Conservation (phyloP, 1,140 invertebrate species). For the Psix sp. region DNA sequence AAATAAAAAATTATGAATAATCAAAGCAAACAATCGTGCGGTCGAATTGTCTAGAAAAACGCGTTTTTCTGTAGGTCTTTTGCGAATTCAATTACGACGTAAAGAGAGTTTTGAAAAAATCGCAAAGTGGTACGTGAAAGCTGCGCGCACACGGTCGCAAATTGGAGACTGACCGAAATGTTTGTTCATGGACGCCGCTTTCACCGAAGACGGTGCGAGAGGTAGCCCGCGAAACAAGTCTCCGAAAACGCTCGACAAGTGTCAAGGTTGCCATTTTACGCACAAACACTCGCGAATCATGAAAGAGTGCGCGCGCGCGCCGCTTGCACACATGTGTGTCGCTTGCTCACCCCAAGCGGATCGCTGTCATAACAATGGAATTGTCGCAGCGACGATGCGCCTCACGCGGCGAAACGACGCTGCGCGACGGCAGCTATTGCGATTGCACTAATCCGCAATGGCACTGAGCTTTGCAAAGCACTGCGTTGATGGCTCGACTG, state of each 20-base stretch:
- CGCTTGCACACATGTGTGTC: constrained; percentile 19
- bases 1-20: no score
- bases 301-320: constrained; percentile 30
- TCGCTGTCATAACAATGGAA: constrained; percentile 68
- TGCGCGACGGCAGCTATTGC: neutral
- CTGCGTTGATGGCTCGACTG: constrained; percentile 4
- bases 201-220: constrained; percentile 40
- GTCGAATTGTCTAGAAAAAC: no score
- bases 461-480: constrained; percentile 2
- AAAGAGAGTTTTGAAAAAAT: constrained; percentile 5
- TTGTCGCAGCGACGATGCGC: constrained; percentile 50
- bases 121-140: constrained; percentile 33
- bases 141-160: constrained; percentile 29
- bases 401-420: constrained; percentile 5
- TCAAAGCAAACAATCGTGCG: no score
- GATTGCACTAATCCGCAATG: constrained; percentile 9
- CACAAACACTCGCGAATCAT: constrained; percentile 24
- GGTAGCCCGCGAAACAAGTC: constrained; percentile 29
- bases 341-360: constrained; percentile 32
- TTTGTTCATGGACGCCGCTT: constrained; percentile 46
- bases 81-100: neutral
- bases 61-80: no score
- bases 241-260: constrained; percentile 70
- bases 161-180: constrained; percentile 12
- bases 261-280: constrained; percentile 75